Evolutionary conservation across 1,140 invertebrate genomes (phyloP), one percentile per base, ranked within the genome.

Genomic region (Myzus persicae): DNA sequence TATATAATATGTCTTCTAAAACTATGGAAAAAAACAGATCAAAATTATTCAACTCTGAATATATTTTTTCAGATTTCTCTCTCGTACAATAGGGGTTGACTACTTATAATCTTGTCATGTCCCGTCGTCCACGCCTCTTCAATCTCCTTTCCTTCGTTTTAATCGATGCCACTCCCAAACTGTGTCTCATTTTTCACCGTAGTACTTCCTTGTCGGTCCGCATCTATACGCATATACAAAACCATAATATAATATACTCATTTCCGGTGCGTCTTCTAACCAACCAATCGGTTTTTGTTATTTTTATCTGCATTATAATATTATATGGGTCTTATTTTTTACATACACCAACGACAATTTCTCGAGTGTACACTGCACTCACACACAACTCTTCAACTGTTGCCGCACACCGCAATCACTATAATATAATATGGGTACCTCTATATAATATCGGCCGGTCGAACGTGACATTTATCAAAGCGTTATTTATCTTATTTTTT

Each of bases 151-250:
- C 2, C 51, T 90, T 90, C 54, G 38, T 90, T 90, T 90, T 90
- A 90, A 90, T 90, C 89, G 89, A 90, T 90, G 89, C 89, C 89
- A 90, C 89, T 59, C 89, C 89, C 38, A 90, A 90, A 90, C 42
- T 11, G 26, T 67, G 51, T 67, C 38, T 90, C 89, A 90, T 67
- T 67, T 67, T 90, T 59, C 51, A 90, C 87, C 14, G 26, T 40
- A 90, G 20, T 67, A 90, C 51, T 67, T 67, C 89, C 51, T 90
- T 67, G 89, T 90, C 87, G 20, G 38, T 67, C 24, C 89, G 14
- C 4, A 90, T 90, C 89, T 44, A 54, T 38, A 51, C 20, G 36
- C 0, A 1, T 36, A 26, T 24, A 88, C n/a, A 59, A 76, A 76
- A 36, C 8, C 87, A 48, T 38, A 38, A 67, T 38, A 67, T 54